Evolutionary conservation across 2,797 vertebrate species (phyloP).

Genomic region (Euthynnus affinis): DNA sequence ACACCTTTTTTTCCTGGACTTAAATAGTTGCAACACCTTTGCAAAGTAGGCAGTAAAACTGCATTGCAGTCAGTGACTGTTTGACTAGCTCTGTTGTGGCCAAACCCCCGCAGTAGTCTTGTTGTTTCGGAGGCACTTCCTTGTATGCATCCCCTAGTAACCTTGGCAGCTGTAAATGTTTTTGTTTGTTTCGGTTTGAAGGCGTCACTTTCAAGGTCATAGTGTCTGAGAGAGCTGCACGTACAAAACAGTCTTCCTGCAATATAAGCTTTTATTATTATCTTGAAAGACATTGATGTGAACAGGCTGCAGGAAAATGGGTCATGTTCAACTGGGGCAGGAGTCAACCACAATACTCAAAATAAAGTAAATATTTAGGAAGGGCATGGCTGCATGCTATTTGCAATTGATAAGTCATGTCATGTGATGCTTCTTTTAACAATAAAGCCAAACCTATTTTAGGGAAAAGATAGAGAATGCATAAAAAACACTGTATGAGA

Average conservation of each 20-base stretch:
- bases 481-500: conserved; percentile 4
- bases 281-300: conserved; percentile 23
- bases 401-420: conserved; percentile 38
- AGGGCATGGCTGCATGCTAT: conserved; percentile 38
- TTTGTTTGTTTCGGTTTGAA: conserved; percentile 37
- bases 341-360: conserved; percentile 24
- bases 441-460: conserved; percentile 19
- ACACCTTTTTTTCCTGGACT: neutral
- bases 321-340: conserved; percentile 45
- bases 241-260: conserved; percentile 12
- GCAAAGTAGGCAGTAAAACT: conserved; percentile 35
- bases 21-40: conserved; percentile 18
- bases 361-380: conserved; percentile 49
- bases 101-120: conserved; percentile 11
- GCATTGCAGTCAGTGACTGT: conserved; percentile 11
- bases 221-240: neutral
- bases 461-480: neutral
- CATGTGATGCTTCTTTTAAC: conserved; percentile 15
- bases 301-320: conserved; percentile 43
- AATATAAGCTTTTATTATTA: conserved; percentile 21
- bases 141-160: conserved; percentile 29
- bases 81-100: conserved; percentile 11
- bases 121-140: conserved; percentile 49
- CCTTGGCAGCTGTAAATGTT: conserved; percentile 9
- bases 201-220: conserved; percentile 3